Base-by-base conservation (phyloP, 2,113 vertebrate genomes). In the Ancistrus triradiatus region DNA sequence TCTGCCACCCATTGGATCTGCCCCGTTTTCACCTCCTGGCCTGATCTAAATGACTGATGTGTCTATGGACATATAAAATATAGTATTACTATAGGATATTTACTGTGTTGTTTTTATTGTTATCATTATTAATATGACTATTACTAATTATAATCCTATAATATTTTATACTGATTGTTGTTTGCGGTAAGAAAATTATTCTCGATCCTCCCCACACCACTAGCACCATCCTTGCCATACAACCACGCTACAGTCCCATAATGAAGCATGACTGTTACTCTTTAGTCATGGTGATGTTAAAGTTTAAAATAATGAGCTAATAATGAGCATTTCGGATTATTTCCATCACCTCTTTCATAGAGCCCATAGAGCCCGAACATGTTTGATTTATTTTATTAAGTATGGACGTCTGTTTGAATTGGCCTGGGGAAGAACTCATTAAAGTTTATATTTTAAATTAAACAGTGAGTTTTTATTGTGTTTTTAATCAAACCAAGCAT, bases 401-500 rank as follows among this genome's bases (percentile, higher is more conserved):
- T 40, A 44, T 77, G 38, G 68, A 77, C 68, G 47, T 50, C 28
- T 28, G 24, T n/a, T 72, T 25, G 72, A 21, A 58, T 44, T 60
- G 38, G 9, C 79, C 60, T 35, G 17, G 14, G 38, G 69, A 81
- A 84, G 83, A 60, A 25, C 52, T 69, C 79, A 68, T 83, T 82
- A 87, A 74, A 73, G 62, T 70, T 57, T 77, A 52, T 74, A 76
- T 84, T n/a, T 87, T 86, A 50, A 80, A 44, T 61, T 80, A 7
- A 37, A 37, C 1, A 52, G 46, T 74, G 17, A 0, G 28, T 58
- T 10, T 28, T 4, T n/a, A 2, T 31, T 1, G 13, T 13, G 18
- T 17, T 18, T 11, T 13, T 27, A n/a, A n/a, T n/a, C n/a, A n/a
- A n/a, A n/a, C n/a, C n/a, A n/a, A n/a, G n/a, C n/a, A n/a, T n/a